phyloP scores from a whole-genome alignment of 2,113 vertebrate species.

The Pluvialis apricaria region DNA sequence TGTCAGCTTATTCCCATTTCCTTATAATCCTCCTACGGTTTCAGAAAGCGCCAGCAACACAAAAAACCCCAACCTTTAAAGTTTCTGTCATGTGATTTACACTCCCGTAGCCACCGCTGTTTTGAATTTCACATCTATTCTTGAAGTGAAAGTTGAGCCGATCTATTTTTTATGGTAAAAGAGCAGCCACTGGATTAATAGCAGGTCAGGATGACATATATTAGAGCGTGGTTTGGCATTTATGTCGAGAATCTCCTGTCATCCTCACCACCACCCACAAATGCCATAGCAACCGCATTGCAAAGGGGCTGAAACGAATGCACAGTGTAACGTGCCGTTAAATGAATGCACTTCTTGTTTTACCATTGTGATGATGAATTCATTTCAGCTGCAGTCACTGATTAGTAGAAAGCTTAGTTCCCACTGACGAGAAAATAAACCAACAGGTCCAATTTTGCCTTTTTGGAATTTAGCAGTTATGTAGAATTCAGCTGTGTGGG shows the following conservation, averaged over 20 bases:
- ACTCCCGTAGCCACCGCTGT: not conserved
- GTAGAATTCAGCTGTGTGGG: not conserved
- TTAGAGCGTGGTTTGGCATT: slow-evolving; percentile 45
- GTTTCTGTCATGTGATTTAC: not conserved
- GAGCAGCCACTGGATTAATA: slow-evolving; percentile 35
- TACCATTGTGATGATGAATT: slow-evolving; percentile 27
- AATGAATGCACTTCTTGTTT: slow-evolving; percentile 56
- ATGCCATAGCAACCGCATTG: slow-evolving; percentile 43
- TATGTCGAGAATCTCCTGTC: slow-evolving; percentile 44
- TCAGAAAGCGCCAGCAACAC: not conserved
- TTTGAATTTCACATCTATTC: slow-evolving; percentile 26
- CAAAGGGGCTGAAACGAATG: not conserved
- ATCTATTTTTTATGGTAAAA: not conserved
- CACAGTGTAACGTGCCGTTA: not conserved
- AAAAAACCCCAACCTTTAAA: not conserved
- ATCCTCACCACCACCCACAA: slow-evolving; percentile 28
- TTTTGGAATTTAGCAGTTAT: not conserved
- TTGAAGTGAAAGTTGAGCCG: slow-evolving; percentile 22
- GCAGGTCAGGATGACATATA: slow-evolving; percentile 14
- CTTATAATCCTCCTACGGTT: not conserved
- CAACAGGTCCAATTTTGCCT: slow-evolving; percentile 3
- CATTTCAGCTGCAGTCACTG: slow-evolving; percentile 22
- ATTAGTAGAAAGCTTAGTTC: not conserved
- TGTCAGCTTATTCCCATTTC: not conserved
- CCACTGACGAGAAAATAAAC: slow-evolving; percentile 22